phyloP scores from a whole-genome alignment of 2,797 vertebrate species.

The Helarctos malayanus region DNA sequence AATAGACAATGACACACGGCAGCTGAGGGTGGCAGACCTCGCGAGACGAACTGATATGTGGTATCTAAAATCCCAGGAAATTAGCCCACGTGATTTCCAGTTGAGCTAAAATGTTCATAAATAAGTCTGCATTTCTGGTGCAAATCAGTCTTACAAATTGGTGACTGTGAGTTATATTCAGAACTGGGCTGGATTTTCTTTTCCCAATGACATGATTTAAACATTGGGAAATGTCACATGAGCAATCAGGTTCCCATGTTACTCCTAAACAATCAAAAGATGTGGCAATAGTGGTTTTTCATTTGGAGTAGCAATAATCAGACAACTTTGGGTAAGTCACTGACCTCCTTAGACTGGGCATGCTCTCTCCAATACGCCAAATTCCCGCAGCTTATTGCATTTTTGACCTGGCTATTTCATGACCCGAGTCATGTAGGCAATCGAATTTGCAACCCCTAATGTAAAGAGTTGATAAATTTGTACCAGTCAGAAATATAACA shows the following conservation, averaged over 20 bases:
- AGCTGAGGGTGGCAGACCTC: neutral
- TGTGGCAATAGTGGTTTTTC: neutral
- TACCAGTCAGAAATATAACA: neutral
- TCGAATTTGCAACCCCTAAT: neutral
- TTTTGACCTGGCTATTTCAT: neutral
- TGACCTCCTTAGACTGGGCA: neutral
- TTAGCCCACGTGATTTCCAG: neutral
- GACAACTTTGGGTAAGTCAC: neutral
- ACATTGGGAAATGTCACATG: neutral
- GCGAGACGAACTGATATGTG: neutral
- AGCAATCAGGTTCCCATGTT: neutral
- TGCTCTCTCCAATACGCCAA: neutral
- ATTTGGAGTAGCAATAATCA: neutral
- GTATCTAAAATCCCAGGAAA: neutral
- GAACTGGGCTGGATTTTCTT: neutral
- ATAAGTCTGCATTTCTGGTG: neutral
- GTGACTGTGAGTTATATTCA: neutral
- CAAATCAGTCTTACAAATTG: neutral
- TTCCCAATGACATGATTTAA: neutral
- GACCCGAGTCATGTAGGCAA: neutral
- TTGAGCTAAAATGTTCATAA: neutral
- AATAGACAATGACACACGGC: neutral
- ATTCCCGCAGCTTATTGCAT: neutral
- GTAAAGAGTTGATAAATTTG: neutral
- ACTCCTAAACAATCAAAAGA: neutral